Evolutionary conservation across 2,113 vertebrate species (phyloP), one percentile per base, ranked within the genome.

Genomic region (Anas platyrhynchos): DNA sequence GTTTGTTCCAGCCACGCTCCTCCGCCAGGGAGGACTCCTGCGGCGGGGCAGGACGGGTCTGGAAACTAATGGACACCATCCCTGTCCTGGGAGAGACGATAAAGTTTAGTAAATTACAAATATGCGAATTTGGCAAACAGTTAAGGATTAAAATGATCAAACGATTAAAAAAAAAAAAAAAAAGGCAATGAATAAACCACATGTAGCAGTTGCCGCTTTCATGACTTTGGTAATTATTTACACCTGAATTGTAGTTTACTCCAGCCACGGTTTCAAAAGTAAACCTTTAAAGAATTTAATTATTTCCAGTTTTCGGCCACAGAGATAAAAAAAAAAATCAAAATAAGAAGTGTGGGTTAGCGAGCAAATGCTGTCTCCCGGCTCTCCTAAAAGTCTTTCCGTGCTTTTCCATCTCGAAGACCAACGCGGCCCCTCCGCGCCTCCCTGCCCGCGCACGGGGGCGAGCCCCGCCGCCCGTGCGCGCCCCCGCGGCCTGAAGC

Each of bases 201-300:
- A 73, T 94, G 79, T 76, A 96, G 72, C 83, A 55, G 87, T 94
- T 91, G 89, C 87, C 1, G n/a, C 73, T 89, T 94, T 93, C 93
- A 78, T 92, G 89, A 50, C 87, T 89, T 89, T 38, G 65, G 88
- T 96, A 93, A 94, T 96, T 94, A 89, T 95, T 97, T 96, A 92
- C 95, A 94, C 96, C 96, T 96, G 95, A 97, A 89, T 88, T 81
- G 22, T 54, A 81, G 89, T 88, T 93, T 95, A 82, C 62, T 86
- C 52, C 85, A 62, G 67, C 38, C n/a, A 74, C 14, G 16, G 74
- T 92, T 94, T 92, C 62, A 74, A 96, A 91, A 85, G 89, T 58
- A 94, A 96, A 93, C 88, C 93, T 88, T 97, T 83, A 95, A 93
- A 92, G 65, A 52, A 84, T 93, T 25, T 96, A 95, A 94, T 96